Evolutionary conservation across 2,888 invertebrate species (phyloP).

Genomic region (Malthinus seriepunctatus): DNA sequence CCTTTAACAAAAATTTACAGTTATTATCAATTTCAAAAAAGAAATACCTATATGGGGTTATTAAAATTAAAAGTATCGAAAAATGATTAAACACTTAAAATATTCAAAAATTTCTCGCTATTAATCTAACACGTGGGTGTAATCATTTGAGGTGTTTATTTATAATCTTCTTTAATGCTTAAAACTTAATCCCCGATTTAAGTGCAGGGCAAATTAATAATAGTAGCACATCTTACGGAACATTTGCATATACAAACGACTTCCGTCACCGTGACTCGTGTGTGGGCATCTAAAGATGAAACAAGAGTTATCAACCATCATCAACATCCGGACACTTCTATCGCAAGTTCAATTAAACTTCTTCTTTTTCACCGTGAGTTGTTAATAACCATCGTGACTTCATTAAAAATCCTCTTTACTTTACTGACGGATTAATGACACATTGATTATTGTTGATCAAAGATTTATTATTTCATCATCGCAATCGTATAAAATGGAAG

Average conservation of each 20-base stretch:
- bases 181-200: conserved; percentile 5
- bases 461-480: conserved; percentile 2
- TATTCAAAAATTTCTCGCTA: too few species aligned
- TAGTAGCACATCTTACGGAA: conserved; percentile 22
- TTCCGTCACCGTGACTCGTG: conserved; percentile 18
- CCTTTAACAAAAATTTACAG: too few species aligned
- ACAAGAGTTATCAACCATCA: conserved; percentile 9
- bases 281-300: conserved; percentile 12
- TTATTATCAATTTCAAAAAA: too few species aligned
- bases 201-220: conserved; percentile 16
- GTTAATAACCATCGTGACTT: conserved; percentile 2
- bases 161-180: conserved; percentile 8
- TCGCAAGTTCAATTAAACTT: not conserved
- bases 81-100: too few species aligned
- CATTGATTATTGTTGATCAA: not conserved
- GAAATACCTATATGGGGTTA: too few species aligned
- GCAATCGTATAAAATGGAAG: not conserved
- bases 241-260: conserved; percentile 23
- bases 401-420: conserved; percentile 1
- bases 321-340: conserved; percentile 12
- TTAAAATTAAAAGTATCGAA: too few species aligned
- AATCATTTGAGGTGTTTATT: conserved; percentile 10
- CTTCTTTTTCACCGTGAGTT: not conserved
- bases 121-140: not conserved
- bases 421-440: conserved; percentile 4